A percentile compares a stretch with the other conserved stretches of the same genome.
Conservation (phyloP, 1,140 invertebrate species). For the Zaprionus taronus region DNA sequence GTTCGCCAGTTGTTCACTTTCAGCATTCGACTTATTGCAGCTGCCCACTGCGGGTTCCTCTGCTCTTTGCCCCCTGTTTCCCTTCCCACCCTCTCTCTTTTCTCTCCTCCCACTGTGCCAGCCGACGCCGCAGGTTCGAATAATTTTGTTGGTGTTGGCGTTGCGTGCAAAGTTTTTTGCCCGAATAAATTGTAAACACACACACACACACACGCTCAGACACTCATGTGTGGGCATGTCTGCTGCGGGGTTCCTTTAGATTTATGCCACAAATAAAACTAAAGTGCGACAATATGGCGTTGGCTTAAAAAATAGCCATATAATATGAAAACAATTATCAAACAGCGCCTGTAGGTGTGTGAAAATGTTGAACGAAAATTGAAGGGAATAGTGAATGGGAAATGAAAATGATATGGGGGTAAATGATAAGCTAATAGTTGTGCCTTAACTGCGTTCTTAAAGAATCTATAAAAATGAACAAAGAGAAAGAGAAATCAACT, state of each 20-base stretch:
- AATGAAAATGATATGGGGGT: background rate
- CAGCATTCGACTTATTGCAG: slow-evolving; percentile 64
- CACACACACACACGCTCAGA: slow-evolving; percentile 16
- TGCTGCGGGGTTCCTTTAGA: slow-evolving; percentile 48
- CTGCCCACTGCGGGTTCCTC: slow-evolving; percentile 2
- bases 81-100: no score
- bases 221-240: slow-evolving; percentile 12
- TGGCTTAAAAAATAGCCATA: slow-evolving; percentile 61
- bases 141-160: slow-evolving; percentile 43
- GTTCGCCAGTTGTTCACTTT: slow-evolving; percentile 33
- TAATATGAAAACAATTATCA: slow-evolving; percentile 75
- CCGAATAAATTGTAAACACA: slow-evolving; percentile 71
- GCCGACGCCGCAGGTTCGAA: slow-evolving; percentile 42
- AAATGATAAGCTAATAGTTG: background rate
- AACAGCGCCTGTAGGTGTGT: slow-evolving; percentile 26
- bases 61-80: background rate
- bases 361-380: slow-evolving; percentile 14
- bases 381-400: background rate
- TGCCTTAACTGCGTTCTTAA: no score
- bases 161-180: slow-evolving; percentile 71
- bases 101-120: background rate
- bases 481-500: no score
- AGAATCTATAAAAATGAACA: no score
- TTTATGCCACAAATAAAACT: slow-evolving; percentile 77
- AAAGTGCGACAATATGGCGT: slow-evolving; percentile 74